Conservation (phyloP, 2,888 invertebrate species). For the Lasioglossum lativentre region DNA sequence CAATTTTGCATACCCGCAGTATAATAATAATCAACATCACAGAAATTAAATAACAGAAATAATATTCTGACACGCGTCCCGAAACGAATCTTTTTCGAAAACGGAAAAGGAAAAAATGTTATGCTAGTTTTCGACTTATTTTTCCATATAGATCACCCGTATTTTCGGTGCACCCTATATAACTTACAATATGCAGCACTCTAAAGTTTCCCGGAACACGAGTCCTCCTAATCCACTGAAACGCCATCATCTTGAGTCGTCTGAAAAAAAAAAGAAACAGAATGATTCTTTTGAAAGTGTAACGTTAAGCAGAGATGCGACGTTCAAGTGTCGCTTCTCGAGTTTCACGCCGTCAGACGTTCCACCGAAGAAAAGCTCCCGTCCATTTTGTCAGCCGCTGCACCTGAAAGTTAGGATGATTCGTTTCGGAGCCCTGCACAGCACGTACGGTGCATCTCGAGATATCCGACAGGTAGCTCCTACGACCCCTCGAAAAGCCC, state of each 20-base stretch:
- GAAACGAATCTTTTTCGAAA: no score
- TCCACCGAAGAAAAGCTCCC: slow-evolving; percentile 37
- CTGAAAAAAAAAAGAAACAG: neutral
- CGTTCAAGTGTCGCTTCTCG: slow-evolving; percentile 34
- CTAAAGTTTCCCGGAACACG: neutral
- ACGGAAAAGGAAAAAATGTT: no score
- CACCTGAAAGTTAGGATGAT: slow-evolving; percentile 55
- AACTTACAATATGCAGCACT: neutral
- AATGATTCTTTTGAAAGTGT: slow-evolving; percentile 14
- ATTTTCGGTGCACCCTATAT: neutral
- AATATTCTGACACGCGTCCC: no score
- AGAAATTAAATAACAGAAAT: no score
- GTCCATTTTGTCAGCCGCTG: slow-evolving; percentile 12
- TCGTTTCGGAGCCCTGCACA: slow-evolving; percentile 22
- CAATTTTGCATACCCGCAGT: no score
- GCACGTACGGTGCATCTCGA: slow-evolving; percentile 6
- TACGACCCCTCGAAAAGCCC: slow-evolving; percentile 43
- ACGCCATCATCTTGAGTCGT: neutral
- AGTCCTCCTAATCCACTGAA: neutral
- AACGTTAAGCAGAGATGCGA: slow-evolving; percentile 24
- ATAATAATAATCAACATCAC: no score
- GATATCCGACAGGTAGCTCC: slow-evolving; percentile 58
- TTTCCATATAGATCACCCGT: neutral
- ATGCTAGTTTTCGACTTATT: neutral
- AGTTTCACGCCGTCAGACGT: slow-evolving; percentile 36